Conservation (phyloP, 2,113 vertebrate genomes). For the Elephas maximus region DNA sequence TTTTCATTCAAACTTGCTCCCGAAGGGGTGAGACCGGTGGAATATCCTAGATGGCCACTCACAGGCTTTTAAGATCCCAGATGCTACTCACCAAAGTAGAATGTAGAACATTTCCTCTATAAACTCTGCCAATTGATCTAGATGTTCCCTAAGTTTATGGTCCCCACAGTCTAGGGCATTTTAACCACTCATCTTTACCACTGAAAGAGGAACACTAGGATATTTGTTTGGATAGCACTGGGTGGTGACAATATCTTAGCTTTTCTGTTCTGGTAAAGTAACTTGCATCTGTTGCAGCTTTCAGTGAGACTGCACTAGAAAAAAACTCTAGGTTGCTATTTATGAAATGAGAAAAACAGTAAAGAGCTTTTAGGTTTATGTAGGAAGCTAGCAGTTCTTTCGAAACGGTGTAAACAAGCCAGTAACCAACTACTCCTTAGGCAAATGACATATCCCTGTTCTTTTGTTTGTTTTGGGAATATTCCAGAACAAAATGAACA, state of each 20-base stretch:
- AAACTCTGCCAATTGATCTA: too few relatives aligned
- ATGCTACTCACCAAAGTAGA: too few relatives aligned
- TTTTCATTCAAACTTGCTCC: too few relatives aligned
- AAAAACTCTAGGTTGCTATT: not conserved
- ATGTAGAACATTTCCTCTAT: too few relatives aligned
- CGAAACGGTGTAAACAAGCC: not conserved
- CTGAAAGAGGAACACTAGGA: not conserved
- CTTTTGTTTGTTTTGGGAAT: not conserved
- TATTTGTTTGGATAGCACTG: not conserved
- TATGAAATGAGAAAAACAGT: not conserved
- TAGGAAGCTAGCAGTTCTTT: not conserved
- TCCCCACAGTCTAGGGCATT: not conserved
- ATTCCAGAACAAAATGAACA: not conserved
- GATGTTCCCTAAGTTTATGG: too few relatives aligned
- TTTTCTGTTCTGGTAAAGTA: not conserved
- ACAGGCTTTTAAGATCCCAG: too few relatives aligned
- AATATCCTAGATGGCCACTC: too few relatives aligned
- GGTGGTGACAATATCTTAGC: not conserved
- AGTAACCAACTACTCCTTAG: not conserved
- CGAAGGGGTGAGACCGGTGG: too few relatives aligned
- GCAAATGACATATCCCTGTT: not conserved
- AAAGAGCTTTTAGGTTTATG: not conserved
- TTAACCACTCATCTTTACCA: not conserved
- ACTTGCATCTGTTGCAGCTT: not conserved
- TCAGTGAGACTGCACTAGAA: not conserved